Conservation (phyloP, 92 coral and sea anemone species). For the Porites divaricata region DNA sequence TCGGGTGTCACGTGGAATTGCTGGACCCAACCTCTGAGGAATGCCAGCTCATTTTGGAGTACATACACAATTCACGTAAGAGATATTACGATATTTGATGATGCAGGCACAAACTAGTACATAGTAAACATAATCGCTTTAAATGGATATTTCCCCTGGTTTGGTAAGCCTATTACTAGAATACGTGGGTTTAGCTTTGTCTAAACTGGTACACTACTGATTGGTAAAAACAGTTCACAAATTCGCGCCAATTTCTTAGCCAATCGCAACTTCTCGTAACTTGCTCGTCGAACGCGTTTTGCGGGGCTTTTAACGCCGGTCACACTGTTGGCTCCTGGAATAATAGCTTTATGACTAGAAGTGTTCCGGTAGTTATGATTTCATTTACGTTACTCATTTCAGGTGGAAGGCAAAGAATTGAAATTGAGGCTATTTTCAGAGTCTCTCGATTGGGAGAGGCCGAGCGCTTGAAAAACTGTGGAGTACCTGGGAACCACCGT, state of each 20-base stretch:
- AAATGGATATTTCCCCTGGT: too few relatives aligned
- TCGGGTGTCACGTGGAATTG: slow-evolving; percentile 75
- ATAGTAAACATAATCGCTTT: too few relatives aligned
- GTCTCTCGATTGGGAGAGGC: slow-evolving; percentile 80
- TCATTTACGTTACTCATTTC: background rate
- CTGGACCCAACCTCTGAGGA: slow-evolving; percentile 76
- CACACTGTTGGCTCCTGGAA: too few relatives aligned
- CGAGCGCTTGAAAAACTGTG: slow-evolving; percentile 67
- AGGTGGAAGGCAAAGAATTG: background rate
- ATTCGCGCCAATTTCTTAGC: too few relatives aligned
- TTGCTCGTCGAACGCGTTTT: too few relatives aligned
- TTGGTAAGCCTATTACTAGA: too few relatives aligned
- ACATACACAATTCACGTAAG: slow-evolving; percentile 75
- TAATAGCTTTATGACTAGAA: too few relatives aligned
- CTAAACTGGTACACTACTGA: too few relatives aligned
- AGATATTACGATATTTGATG: background rate
- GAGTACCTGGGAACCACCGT: slow-evolving; percentile 79
- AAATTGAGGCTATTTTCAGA: slow-evolving; percentile 66
- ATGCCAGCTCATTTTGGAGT: slow-evolving; percentile 77
- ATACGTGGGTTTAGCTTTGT: too few relatives aligned
- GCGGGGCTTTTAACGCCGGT: too few relatives aligned
- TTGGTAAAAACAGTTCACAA: too few relatives aligned
- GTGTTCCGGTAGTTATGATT: background rate
- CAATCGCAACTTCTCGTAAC: too few relatives aligned
- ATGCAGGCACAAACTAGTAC: background rate